These are phyloP conservation scores for Pogoniulus pusillus DNA, from an alignment of 2,797 vertebrate genomes.

Conservation along the genomic window DNA sequence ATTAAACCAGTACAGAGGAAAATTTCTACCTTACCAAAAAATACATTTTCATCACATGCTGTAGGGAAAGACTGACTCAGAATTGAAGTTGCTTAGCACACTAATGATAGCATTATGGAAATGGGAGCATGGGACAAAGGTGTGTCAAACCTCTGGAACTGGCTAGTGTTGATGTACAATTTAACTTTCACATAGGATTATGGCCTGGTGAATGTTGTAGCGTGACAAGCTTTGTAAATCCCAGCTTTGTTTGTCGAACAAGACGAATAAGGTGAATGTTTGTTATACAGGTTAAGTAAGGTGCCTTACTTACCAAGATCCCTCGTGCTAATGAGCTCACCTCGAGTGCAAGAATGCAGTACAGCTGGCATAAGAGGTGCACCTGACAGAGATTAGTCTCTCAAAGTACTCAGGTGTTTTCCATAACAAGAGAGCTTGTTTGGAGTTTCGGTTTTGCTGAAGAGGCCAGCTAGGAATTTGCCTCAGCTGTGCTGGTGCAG, in stretches of 20 bases:
- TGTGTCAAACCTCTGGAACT: background rate
- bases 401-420: background rate
- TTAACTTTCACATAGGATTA: background rate
- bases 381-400: background rate
- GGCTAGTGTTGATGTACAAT: accelerated
- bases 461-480: background rate
- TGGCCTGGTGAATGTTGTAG: background rate
- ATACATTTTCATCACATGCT: background rate
- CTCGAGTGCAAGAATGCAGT: background rate
- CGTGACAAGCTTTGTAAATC: background rate
- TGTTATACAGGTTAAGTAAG: background rate
- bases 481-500: background rate
- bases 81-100: background rate
- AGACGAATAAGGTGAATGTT: background rate
- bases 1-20: background rate
- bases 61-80: background rate
- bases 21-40: background rate
- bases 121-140: background rate
- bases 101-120: background rate
- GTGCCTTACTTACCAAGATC: background rate
- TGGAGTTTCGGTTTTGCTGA: background rate
- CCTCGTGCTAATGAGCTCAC: background rate
- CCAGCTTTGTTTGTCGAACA: background rate
- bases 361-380: background rate
- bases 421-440: background rate